phyloP scores from a whole-genome alignment of 2,888 invertebrate genomes.

The Scrobipalpa atriplicella region DNA sequence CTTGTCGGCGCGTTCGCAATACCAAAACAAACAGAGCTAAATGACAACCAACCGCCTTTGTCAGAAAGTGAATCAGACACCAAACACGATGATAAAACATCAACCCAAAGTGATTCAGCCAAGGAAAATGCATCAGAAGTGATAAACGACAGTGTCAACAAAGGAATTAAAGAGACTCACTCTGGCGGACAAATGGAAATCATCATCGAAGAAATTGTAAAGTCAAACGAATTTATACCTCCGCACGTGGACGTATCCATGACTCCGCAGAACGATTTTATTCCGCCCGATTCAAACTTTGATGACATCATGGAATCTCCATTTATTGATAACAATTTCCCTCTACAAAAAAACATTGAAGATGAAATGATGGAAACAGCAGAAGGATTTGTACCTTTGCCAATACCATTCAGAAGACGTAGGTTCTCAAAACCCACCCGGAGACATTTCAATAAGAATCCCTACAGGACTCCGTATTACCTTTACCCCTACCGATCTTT shows the following conservation, averaged over 20 bases:
- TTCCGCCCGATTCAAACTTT: constrained; percentile 33
- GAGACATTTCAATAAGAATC: constrained; percentile 56
- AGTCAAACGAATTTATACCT: constrained; percentile 30
- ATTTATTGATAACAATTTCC: constrained; percentile 41
- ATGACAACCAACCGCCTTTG: constrained; percentile 40
- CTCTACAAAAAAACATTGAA: constrained; percentile 50
- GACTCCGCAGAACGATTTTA: constrained; percentile 34
- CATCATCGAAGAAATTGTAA: constrained; percentile 54
- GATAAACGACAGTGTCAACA: constrained; percentile 31
- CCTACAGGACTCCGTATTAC: constrained; percentile 53
- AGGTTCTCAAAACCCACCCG: constrained; percentile 57
- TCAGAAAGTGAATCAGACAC: constrained; percentile 49
- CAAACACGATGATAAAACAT: constrained; percentile 44
- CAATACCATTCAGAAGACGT: constrained; percentile 52
- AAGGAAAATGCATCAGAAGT: constrained; percentile 43
- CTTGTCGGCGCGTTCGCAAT: constrained; percentile 51
- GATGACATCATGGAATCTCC: constrained; percentile 36
- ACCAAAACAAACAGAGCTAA: constrained; percentile 48
- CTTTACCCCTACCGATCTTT: constrained; percentile 61
- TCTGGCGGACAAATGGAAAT: constrained; percentile 48
- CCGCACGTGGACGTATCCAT: not conserved
- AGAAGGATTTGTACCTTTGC: constrained; percentile 64
- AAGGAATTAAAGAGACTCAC: constrained; percentile 29
- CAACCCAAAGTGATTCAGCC: constrained; percentile 47
- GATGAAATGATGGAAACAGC: constrained; percentile 72